Evolutionary conservation across 1,140 invertebrate species (phyloP), one percentile per base, ranked within the genome.

Genomic region (Galleria mellonella): DNA sequence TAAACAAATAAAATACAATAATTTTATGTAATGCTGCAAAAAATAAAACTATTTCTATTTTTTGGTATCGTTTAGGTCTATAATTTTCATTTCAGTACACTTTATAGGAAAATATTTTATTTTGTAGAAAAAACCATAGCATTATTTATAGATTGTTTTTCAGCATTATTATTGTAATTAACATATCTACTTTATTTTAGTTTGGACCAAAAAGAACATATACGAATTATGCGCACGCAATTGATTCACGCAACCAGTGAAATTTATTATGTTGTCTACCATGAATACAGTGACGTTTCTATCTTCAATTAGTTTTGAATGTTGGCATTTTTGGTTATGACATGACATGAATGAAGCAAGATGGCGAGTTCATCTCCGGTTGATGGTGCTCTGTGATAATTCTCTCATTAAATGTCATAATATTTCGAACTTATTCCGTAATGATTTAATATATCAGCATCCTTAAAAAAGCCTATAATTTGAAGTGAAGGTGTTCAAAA

Each of bases 341-440:
- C 46, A 52, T 52, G 51, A 60, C 72, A 82, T 82, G 73, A 83
- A 78, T 9, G 35, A 37, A 79, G 70, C 79, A 85, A 85, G 78
- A 85, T 85, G 82, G 82, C 82, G 82, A 78, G 76, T 81, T 79
- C 77, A 85, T 83, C 82, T 85, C 76, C 69, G 70, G 72, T 83
- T 78, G 77, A 82, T 83, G 60, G 78, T 76, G 69, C 72, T 73
- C 72, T 68, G 75, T 82, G 73, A 73, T 73, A 78, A 61, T 75
- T 82, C 62, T 72, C 51, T 66, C 63, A 63, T 72, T 73, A 67
- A 55, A 75, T 75, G 66, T 72, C 56, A 71, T 73, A 32, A 71
- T n/a, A n/a, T 79, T 71, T 61, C 45, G 53, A 74, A 69, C 72
- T 76, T 72, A 61, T 72, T 72, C 72, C 62, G 61, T 62, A 70